These are phyloP conservation scores for Gorsachius goisagi DNA, from an alignment of 2,113 vertebrate species.

Conservation along the genomic window DNA sequence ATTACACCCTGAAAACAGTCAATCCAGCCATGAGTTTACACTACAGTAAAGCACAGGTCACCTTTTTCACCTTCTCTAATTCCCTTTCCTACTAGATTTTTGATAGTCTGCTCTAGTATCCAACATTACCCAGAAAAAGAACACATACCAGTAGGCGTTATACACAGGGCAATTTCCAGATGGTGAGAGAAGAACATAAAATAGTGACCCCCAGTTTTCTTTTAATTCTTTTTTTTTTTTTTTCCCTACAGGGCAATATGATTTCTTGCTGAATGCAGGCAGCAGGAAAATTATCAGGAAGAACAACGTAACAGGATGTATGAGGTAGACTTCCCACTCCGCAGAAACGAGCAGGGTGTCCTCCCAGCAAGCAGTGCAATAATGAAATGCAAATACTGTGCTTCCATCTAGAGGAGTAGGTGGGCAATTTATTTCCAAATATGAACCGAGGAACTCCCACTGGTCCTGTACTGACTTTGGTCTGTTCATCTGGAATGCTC, in stretches of 20 bases:
- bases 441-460: background rate
- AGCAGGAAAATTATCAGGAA: background rate
- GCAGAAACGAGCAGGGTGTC: background rate
- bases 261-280: background rate
- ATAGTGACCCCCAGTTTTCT: background rate
- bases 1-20: fast-evolving
- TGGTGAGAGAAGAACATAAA: background rate
- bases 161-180: background rate
- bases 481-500: background rate
- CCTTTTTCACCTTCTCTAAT: background rate
- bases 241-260: background rate
- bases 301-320: fast-evolving
- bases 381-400: conserved; percentile 16
- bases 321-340: background rate
- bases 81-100: background rate
- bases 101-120: background rate
- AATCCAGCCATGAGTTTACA: background rate
- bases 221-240: background rate
- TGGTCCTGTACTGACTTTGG: background rate
- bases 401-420: conserved; percentile 59
- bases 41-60: background rate
- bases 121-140: background rate
- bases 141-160: fast-evolving
- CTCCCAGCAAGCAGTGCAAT: background rate
- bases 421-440: background rate